Evolutionary conservation across 1,140 invertebrate genomes (phyloP).

Genomic region (Plodia interpunctella): DNA sequence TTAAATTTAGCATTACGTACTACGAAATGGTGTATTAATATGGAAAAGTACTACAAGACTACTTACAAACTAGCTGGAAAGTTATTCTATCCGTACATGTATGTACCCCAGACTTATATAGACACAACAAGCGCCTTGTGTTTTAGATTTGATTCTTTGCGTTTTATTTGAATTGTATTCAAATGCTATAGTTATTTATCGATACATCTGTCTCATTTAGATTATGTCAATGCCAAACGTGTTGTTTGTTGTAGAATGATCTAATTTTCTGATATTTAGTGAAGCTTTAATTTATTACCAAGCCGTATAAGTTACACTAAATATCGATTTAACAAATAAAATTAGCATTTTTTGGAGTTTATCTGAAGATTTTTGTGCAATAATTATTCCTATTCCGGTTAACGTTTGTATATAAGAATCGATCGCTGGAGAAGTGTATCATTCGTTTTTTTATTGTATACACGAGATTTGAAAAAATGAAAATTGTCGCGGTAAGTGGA

Average conservation of each 20-base stretch:
- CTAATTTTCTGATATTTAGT: constrained; percentile 29
- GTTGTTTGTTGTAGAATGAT: constrained; percentile 15
- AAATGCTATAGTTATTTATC: constrained; percentile 3
- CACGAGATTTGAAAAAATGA: constrained; percentile 40
- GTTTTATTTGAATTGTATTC: constrained; percentile 7
- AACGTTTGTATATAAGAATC: constrained; percentile 57
- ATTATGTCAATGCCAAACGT: neutral
- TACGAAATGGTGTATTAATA: too few relatives aligned
- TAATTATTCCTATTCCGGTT: constrained; percentile 61
- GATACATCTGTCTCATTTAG: constrained; percentile 8
- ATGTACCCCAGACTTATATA: too few relatives aligned
- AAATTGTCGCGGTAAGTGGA: constrained; percentile 46
- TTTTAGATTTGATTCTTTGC: neutral
- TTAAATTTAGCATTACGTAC: too few relatives aligned
- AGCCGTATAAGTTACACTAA: constrained; percentile 53
- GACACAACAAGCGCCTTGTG: too few relatives aligned
- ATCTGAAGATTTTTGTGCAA: constrained; percentile 45
- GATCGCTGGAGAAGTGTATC: constrained; percentile 36
- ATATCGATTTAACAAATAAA: constrained; percentile 56
- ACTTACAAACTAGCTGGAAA: too few relatives aligned
- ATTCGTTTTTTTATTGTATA: constrained; percentile 43
- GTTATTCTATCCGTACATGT: too few relatives aligned
- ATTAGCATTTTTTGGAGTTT: constrained; percentile 62
- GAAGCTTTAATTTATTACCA: constrained; percentile 44
- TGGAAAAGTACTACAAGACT: too few relatives aligned